These are phyloP conservation scores for Merops nubicus DNA, from an alignment of 2,113 vertebrate species.

Conservation along the genomic window DNA sequence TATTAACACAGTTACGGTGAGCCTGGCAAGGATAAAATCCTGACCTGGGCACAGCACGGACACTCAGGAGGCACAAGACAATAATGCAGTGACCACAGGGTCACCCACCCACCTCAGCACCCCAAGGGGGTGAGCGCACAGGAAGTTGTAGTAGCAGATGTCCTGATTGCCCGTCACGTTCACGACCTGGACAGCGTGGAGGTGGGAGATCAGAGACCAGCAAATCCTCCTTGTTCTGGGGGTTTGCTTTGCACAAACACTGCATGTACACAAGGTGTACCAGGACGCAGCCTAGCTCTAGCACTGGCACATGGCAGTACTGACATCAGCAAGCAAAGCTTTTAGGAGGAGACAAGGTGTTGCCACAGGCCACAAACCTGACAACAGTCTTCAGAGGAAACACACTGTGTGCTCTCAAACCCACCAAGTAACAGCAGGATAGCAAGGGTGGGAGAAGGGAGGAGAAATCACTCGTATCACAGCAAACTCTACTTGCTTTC, in stretches of 20 bases:
- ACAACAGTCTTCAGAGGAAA: not conserved
- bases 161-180: conserved; percentile 85
- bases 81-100: fast-evolving
- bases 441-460: not conserved
- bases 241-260: not conserved
- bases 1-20: not conserved
- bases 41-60: not conserved
- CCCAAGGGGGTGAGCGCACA: conserved; percentile 81
- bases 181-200: conserved; percentile 73
- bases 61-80: not conserved
- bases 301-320: not conserved
- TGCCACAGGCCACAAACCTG: not conserved
- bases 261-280: not conserved
- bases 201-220: not conserved
- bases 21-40: not conserved
- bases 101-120: conserved; percentile 78
- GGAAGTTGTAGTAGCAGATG: conserved; percentile 87
- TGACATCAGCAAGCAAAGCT: not conserved
- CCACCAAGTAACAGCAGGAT: not conserved
- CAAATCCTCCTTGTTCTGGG: not conserved
- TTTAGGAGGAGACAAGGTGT: not conserved
- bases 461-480: not conserved
- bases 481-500: not conserved
- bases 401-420: not conserved
- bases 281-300: not conserved